phyloP scores from a whole-genome alignment of 2,888 invertebrate genomes.

The Melieria omissa region DNA sequence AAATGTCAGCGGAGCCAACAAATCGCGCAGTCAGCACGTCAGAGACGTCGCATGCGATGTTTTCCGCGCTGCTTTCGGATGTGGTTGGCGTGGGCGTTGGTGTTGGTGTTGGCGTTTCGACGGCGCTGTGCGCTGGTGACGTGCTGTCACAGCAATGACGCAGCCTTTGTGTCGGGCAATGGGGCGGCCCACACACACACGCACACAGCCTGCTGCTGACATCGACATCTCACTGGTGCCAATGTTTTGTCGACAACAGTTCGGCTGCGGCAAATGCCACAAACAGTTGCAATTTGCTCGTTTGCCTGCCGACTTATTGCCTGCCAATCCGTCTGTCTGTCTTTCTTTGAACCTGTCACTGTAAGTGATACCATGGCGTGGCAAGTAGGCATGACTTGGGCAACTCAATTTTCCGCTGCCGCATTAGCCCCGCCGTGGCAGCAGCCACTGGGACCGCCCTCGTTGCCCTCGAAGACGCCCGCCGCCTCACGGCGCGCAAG shows the following conservation, averaged over 20 bases:
- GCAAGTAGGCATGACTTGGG: not conserved
- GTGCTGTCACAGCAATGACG: conserved; percentile 34
- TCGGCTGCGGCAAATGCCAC: no score
- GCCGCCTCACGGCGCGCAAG: no score
- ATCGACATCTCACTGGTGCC: no score
- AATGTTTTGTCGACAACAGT: no score
- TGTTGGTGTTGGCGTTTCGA: no score
- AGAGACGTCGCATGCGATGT: no score
- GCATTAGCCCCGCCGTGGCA: conserved; percentile 27
- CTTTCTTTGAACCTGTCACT: conserved; percentile 10
- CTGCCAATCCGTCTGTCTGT: conserved; percentile 29
- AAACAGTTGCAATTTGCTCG: not conserved
- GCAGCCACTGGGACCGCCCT: conserved; percentile 14
- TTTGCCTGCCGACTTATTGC: conserved; percentile 5
- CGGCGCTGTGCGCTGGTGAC: not conserved
- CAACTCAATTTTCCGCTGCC: conserved; percentile 10
- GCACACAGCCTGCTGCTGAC: no score
- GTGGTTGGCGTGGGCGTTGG: no score
- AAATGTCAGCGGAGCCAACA: no score
- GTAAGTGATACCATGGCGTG: conserved; percentile 10
- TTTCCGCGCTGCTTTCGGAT: no score
- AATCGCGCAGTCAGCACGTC: no score
- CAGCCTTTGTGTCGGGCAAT: conserved; percentile 12
- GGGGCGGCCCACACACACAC: not conserved
- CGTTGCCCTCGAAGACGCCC: no score